Percentiles rank a stretch among this genome's conserved stretches.
Evolutionary conservation across 2,888 invertebrate species (phyloP).

Genomic region (Drosophila niveifrons): DNA sequence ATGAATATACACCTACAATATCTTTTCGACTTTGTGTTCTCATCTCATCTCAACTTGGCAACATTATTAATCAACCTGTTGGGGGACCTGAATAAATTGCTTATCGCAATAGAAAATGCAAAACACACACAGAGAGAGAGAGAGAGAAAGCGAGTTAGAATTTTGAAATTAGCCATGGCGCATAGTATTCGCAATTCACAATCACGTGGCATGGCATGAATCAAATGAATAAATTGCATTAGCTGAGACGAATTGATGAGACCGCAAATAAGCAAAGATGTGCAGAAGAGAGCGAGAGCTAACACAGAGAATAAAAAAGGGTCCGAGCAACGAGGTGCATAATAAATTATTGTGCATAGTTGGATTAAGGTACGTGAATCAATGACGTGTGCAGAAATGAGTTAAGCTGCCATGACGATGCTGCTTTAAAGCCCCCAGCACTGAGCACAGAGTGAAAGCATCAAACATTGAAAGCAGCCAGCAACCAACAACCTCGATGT

Average conservation of each 20-base stretch:
- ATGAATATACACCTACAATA: too few relatives aligned
- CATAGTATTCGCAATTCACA: slow-evolving; percentile 3
- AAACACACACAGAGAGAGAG: too few relatives aligned
- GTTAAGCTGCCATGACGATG: slow-evolving; percentile 1
- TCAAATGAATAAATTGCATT: slow-evolving; percentile 17
- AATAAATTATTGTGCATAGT: slow-evolving; percentile 4
- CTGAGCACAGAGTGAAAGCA: too few relatives aligned
- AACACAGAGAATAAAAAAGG: not conserved
- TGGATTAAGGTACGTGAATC: not conserved
- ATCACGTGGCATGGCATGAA: slow-evolving; percentile 20
- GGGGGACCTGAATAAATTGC: slow-evolving; percentile 5
- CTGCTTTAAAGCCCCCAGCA: not conserved
- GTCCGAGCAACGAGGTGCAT: slow-evolving; percentile 6
- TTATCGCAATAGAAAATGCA: not conserved
- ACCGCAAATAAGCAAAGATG: not conserved
- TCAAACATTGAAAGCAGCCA: not conserved
- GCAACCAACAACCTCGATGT: not conserved
- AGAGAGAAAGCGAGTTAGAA: not conserved
- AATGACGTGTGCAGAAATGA: slow-evolving; percentile 1
- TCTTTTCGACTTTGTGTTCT: too few relatives aligned
- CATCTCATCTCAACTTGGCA: not conserved
- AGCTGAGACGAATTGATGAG: slow-evolving; percentile 5
- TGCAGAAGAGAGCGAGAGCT: too few relatives aligned
- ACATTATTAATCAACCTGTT: not conserved
- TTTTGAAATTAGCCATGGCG: not conserved